Evolutionary conservation across 2,113 vertebrate species (phyloP).

Genomic region (Triplophysa dalaica): DNA sequence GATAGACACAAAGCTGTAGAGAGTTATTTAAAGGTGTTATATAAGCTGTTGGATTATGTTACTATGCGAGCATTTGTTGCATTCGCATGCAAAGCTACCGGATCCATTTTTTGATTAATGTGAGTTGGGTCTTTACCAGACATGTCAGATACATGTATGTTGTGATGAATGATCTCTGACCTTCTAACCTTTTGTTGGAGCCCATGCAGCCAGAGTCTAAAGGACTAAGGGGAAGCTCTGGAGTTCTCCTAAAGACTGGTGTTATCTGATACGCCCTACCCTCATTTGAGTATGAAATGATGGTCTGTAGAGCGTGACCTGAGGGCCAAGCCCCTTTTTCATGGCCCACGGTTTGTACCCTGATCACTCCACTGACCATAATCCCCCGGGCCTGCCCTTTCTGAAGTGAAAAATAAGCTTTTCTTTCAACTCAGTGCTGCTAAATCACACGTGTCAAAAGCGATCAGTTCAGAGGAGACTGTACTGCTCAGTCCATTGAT

Average conservation of each 20-base stretch:
- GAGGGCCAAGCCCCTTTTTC: slow-evolving; percentile 53
- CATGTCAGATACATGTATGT: background rate
- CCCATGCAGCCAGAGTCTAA: slow-evolving; percentile 50
- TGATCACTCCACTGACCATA: slow-evolving; percentile 44
- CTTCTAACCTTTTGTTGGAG: slow-evolving; percentile 58
- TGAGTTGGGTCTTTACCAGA: background rate
- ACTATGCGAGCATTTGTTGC: slow-evolving; percentile 3
- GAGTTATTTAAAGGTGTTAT: slow-evolving; percentile 14
- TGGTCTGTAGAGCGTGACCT: slow-evolving; percentile 63
- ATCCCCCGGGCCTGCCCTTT: slow-evolving; percentile 36
- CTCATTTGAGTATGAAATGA: slow-evolving; percentile 68
- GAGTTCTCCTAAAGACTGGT: slow-evolving; percentile 57
- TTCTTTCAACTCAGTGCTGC: slow-evolving; percentile 20
- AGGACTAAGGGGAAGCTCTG: slow-evolving; percentile 15
- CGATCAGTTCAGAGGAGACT: slow-evolving; percentile 43
- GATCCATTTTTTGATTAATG: background rate
- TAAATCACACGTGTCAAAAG: slow-evolving; percentile 49
- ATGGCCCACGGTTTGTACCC: slow-evolving; percentile 49
- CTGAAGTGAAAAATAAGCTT: slow-evolving; percentile 30
- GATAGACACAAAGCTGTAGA: slow-evolving; percentile 61
- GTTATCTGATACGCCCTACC: slow-evolving; percentile 65
- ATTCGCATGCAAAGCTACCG: slow-evolving; percentile 2
- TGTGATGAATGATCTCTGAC: background rate
- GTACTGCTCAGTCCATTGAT: slow-evolving; percentile 30
- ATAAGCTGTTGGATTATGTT: background rate